A percentile compares a stretch with the other conserved stretches of the same genome.
Conservation (phyloP, 2,888 invertebrate species). For the Nomada lathburiana region DNA sequence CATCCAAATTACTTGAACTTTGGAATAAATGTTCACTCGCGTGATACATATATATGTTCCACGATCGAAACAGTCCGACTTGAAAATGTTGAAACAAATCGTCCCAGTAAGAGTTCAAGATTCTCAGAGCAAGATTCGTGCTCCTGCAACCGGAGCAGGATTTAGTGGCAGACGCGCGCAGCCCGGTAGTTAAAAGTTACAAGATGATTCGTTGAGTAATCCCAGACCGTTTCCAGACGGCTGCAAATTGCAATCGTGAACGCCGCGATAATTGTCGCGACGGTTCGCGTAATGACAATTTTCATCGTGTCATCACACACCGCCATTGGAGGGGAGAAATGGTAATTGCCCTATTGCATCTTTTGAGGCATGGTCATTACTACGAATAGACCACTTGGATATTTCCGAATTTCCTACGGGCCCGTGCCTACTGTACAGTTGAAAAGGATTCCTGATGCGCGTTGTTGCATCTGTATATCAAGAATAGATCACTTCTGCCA, state of each 20-base stretch:
- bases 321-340: constrained; percentile 61
- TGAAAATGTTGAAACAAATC: not conserved
- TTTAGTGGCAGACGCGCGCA: constrained; percentile 57
- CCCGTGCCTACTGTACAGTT: constrained; percentile 21
- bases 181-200: constrained; percentile 83
- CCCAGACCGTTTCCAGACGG: constrained; percentile 83
- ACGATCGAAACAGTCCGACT: too few relatives aligned
- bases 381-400: constrained; percentile 71
- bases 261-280: constrained; percentile 83
- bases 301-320: constrained; percentile 81
- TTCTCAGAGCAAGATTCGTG: constrained; percentile 47
- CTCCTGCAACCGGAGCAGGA: constrained; percentile 56
- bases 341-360: constrained; percentile 82
- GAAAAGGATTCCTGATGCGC: not conserved
- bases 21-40: not conserved
- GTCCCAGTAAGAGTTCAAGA: constrained; percentile 7
- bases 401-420: constrained; percentile 59
- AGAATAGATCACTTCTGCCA: too few relatives aligned
- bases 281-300: constrained; percentile 82
- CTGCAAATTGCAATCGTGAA: constrained; percentile 83
- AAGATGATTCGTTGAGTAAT: constrained; percentile 84
- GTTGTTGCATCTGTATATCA: not conserved
- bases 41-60: too few relatives aligned
- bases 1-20: too few relatives aligned
- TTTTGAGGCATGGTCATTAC: constrained; percentile 76